A percentile compares a stretch with the other conserved stretches of the same genome.
phyloP scores from a whole-genome alignment of 2,888 invertebrate species.

The Drosophila meridionalis region DNA sequence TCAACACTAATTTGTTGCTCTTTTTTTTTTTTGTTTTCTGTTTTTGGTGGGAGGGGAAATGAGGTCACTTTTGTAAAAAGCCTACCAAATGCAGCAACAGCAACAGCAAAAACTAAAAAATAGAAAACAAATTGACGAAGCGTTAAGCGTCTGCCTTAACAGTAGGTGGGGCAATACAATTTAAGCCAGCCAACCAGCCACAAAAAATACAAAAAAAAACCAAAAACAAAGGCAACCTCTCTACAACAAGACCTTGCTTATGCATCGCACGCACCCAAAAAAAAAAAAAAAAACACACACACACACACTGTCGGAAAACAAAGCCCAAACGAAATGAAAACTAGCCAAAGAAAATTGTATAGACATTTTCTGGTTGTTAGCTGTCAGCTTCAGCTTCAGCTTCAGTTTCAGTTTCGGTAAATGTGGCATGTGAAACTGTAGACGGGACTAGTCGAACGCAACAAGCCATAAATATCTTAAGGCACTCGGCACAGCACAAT shows the following conservation, averaged over 20 bases:
- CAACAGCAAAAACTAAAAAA: constrained; percentile 18
- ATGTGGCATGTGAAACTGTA: constrained; percentile 36
- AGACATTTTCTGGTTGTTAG: constrained; percentile 59
- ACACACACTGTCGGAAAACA: constrained; percentile 4
- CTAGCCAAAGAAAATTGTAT: constrained; percentile 61
- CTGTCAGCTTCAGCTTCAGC: constrained; percentile 52
- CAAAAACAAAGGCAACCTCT: constrained; percentile 2
- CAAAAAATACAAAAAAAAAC: constrained; percentile 20
- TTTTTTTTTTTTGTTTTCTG: constrained; percentile 2
- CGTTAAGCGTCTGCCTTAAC: constrained; percentile 69
- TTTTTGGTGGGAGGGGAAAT: constrained; percentile 34
- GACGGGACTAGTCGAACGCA: constrained; percentile 3
- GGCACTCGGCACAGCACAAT: not conserved
- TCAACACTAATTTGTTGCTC: constrained; percentile 60
- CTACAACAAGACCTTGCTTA: constrained; percentile 52
- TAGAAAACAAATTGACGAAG: constrained; percentile 71
- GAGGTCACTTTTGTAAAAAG: constrained; percentile 64
- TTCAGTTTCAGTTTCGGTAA: constrained; percentile 47
- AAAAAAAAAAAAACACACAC: constrained; percentile 11
- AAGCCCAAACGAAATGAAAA: constrained; percentile 43
- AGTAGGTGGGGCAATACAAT: constrained; percentile 53
- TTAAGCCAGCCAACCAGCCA: constrained; percentile 53
- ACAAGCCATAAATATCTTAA: constrained; percentile 3
- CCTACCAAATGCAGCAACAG: constrained; percentile 45
- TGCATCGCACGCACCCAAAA: constrained; percentile 71